These are phyloP conservation scores for Pelecanoides urinatrix DNA, from an alignment of 2,113 vertebrate species.

Conservation along the genomic window DNA sequence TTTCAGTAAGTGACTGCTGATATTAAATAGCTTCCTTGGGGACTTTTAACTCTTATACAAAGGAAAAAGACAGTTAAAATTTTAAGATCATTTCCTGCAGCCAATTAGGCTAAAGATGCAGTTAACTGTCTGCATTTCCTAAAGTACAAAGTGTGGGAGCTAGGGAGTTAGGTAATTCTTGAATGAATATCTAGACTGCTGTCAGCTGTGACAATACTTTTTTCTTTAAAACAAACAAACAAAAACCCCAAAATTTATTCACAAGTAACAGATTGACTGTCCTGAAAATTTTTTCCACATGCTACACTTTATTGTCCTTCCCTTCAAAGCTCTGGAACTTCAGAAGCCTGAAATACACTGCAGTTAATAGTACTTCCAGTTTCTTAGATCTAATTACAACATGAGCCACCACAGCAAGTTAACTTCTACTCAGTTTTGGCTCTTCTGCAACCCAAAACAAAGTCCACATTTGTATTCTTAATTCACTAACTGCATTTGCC, in stretches of 20 bases:
- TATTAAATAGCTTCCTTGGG: neutral
- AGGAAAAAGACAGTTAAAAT: neutral
- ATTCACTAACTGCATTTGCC: neutral
- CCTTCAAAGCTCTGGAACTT: constrained; percentile 1
- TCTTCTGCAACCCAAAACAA: neutral
- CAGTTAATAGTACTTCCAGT: neutral
- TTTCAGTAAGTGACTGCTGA: neutral
- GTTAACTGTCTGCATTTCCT: neutral
- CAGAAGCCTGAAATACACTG: neutral
- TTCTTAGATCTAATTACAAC: neutral
- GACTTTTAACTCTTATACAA: neutral
- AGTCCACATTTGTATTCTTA: neutral
- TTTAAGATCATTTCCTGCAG: neutral
- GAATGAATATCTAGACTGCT: neutral
- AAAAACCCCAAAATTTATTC: neutral
- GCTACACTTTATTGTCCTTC: neutral
- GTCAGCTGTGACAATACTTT: neutral
- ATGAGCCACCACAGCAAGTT: neutral
- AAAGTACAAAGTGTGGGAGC: neutral
- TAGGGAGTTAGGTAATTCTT: neutral
- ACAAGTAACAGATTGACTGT: neutral
- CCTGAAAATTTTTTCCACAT: neutral
- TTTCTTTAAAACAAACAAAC: neutral
- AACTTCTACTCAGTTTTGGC: neutral
- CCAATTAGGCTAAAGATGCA: neutral